Conservation (phyloP, 1,140 invertebrate genomes). For the Drosophila nebulosa region DNA sequence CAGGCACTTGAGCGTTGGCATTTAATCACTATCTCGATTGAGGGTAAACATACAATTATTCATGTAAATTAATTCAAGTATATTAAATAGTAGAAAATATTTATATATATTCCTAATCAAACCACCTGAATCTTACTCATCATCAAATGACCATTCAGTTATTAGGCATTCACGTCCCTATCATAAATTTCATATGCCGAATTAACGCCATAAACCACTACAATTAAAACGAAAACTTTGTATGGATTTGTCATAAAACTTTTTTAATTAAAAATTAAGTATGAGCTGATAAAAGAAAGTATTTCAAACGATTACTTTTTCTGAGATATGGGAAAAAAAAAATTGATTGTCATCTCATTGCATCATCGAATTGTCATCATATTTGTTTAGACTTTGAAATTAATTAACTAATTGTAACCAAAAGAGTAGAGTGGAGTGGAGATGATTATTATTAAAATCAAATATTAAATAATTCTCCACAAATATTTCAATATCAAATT, state of each 20-base stretch:
- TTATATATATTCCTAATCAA: background rate
- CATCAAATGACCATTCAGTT: background rate
- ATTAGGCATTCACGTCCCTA: background rate
- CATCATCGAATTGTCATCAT: background rate
- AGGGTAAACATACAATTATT: background rate
- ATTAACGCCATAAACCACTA: background rate
- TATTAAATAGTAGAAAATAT: background rate
- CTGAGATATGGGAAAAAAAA: background rate
- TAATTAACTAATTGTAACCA: too few species aligned
- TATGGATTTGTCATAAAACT: background rate
- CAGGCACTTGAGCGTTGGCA: background rate
- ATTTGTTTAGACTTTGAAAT: too few species aligned
- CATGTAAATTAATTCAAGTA: background rate
- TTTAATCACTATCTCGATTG: background rate
- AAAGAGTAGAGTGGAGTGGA: too few species aligned
- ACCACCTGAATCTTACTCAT: background rate
- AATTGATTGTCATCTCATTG: background rate
- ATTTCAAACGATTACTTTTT: background rate
- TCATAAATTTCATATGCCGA: background rate
- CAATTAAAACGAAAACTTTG: background rate
- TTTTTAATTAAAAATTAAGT: background rate
- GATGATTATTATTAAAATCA: conserved; percentile 23
- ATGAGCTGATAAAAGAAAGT: background rate
- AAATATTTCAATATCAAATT: conserved; percentile 12
- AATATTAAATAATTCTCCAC: conserved; percentile 29